Percentiles rank a stretch among this genome's conserved stretches.
These are phyloP conservation scores for Chaunax sp. DNA, from an alignment of 2,797 vertebrate species.

Conservation along the genomic window DNA sequence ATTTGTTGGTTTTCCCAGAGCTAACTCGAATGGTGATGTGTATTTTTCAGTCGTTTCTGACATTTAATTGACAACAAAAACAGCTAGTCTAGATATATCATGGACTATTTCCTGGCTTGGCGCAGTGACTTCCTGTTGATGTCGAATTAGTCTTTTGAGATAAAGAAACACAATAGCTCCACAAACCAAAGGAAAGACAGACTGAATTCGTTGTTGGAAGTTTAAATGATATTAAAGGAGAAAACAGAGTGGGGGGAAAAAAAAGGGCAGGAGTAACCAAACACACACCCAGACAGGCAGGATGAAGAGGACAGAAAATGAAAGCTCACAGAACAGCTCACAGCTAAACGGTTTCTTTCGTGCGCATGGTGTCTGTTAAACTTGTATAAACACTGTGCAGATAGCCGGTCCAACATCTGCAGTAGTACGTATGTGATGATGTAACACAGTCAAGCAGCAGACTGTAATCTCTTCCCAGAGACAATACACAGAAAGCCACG, in stretches of 20 bases:
- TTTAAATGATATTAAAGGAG: background rate
- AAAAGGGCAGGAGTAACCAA: background rate
- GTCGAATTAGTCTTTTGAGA: background rate
- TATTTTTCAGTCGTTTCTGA: background rate
- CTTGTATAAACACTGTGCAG: slow-evolving; percentile 50
- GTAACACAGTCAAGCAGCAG: slow-evolving; percentile 65
- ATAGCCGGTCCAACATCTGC: slow-evolving; percentile 50
- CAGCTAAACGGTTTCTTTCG: slow-evolving; percentile 33
- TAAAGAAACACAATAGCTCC: background rate
- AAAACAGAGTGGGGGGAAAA: slow-evolving; percentile 1
- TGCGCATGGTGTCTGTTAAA: slow-evolving; percentile 28
- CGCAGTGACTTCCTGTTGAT: background rate
- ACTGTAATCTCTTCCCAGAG: slow-evolving; percentile 60
- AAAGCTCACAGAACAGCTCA: slow-evolving; percentile 20
- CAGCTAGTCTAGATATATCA: background rate
- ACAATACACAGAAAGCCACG: slow-evolving; percentile 61
- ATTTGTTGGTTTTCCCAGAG: background rate
- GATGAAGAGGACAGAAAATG: slow-evolving; percentile 26
- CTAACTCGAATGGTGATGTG: background rate
- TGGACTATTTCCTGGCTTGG: slow-evolving; percentile 8
- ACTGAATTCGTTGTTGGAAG: background rate
- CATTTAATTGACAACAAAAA: background rate
- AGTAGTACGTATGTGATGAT: slow-evolving; percentile 48
- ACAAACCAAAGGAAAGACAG: background rate
- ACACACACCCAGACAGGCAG: slow-evolving; percentile 16